Percentiles rank a stretch among this genome's conserved stretches.
Evolutionary conservation across 2,797 vertebrate species (phyloP).

Genomic region (Hypotaenidia philippensis): DNA sequence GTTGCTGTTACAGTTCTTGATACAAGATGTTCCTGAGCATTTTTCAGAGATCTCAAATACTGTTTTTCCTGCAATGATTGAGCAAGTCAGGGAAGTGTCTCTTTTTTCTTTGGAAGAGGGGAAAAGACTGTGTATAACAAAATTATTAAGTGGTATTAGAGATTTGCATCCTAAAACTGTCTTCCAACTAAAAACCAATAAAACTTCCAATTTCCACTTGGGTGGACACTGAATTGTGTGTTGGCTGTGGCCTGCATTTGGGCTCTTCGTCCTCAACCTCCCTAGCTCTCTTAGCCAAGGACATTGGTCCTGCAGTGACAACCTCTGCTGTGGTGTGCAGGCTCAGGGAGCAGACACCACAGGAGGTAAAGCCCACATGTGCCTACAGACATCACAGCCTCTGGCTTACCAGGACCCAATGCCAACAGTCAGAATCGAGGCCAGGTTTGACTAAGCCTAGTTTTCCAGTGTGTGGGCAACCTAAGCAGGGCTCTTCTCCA

Average conservation of each 20-base stretch:
- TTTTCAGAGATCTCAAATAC: conserved; percentile 7
- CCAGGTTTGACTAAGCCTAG: neutral
- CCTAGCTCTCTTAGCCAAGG: neutral
- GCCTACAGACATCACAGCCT: neutral
- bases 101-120: neutral
- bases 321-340: neutral
- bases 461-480: neutral
- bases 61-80: neutral
- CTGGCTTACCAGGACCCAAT: neutral
- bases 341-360: neutral
- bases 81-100: neutral
- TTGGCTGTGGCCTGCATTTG: neutral
- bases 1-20: conserved; percentile 21
- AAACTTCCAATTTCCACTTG: neutral
- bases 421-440: neutral
- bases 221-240: neutral
- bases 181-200: neutral
- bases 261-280: neutral
- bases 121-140: neutral
- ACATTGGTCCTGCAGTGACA: neutral
- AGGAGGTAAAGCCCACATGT: fast-evolving
- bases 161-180: neutral
- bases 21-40: neutral
- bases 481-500: neutral
- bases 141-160: neutral